Evolutionary conservation across 2,888 invertebrate species (phyloP).

Genomic region (Lutraria lutraria): DNA sequence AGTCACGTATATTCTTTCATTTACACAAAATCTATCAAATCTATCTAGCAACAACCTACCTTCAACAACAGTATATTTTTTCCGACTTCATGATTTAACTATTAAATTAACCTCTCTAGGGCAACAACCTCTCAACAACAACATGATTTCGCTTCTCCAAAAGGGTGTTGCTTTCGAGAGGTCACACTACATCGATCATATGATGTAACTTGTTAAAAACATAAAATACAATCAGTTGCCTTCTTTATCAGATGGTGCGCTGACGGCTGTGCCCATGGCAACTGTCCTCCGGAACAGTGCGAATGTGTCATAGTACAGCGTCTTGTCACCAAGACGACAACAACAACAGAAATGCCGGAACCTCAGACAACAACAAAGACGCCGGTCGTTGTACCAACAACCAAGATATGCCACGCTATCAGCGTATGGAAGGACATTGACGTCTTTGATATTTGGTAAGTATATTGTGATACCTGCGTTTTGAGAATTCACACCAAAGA

Average conservation of each 20-base stretch:
- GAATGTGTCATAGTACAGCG: conserved; percentile 42
- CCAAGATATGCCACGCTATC: conserved; percentile 55
- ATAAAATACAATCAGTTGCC: background rate
- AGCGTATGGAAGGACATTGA: conserved; percentile 49
- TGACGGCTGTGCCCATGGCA: conserved; percentile 63
- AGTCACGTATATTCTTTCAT: background rate
- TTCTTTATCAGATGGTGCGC: conserved; percentile 57
- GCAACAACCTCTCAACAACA: no score
- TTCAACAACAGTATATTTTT: no score
- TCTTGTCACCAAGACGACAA: conserved; percentile 40
- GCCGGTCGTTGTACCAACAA: conserved; percentile 8
- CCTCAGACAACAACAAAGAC: conserved; percentile 17
- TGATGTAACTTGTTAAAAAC: background rate
- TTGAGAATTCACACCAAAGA: no score
- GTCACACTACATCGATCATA: background rate
- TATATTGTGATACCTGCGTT: no score
- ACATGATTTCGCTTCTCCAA: no score
- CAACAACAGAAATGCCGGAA: conserved; percentile 16
- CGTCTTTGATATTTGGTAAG: conserved; percentile 66
- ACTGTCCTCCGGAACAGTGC: conserved; percentile 59
- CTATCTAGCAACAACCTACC: no score
- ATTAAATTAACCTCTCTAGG: no score
- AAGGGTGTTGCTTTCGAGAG: background rate
- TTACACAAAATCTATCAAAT: background rate
- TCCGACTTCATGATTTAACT: no score